These are phyloP conservation scores for Muscidifurax raptorellus DNA, from an alignment of 1,140 invertebrate species.

Conservation along the genomic window DNA sequence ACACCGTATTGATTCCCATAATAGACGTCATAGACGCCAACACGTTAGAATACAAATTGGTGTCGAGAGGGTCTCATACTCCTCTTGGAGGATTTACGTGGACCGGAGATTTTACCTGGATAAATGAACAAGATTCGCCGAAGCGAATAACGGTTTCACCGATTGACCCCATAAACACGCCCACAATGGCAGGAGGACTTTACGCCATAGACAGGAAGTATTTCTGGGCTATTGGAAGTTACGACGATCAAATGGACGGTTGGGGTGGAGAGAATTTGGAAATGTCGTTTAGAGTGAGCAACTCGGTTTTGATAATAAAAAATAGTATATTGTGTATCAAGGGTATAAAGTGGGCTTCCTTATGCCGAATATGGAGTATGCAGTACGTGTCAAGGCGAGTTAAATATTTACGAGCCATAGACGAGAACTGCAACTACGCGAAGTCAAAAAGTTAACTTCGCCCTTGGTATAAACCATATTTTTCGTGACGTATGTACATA, in stretches of 20 bases:
- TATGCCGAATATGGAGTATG: no score
- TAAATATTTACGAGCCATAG: no score
- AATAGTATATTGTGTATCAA: no score
- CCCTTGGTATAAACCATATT: no score
- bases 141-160: conserved; percentile 76
- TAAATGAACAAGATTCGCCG: conserved; percentile 85
- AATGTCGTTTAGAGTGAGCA: conserved; percentile 89
- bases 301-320: not conserved
- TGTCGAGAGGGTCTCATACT: conserved; percentile 71
- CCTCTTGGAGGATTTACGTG: conserved; percentile 95
- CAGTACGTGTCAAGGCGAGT: no score
- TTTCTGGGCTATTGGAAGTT: conserved; percentile 97
- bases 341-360: no score
- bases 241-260: conserved; percentile 90
- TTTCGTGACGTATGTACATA: no score
- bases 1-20: conserved; percentile 90
- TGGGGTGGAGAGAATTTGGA: conserved; percentile 98
- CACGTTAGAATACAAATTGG: conserved; percentile 83
- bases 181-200: conserved; percentile 95
- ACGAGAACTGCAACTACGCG: no score
- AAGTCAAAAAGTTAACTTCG: no score
- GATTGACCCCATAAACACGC: conserved; percentile 79
- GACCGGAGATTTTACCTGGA: conserved; percentile 93
- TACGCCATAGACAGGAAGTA: conserved; percentile 92
- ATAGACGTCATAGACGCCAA: conserved; percentile 94